A percentile compares a stretch with the other conserved stretches of the same genome.
Conservation (phyloP, 2,888 invertebrate species). For the Cylindroiulus punctatus region DNA sequence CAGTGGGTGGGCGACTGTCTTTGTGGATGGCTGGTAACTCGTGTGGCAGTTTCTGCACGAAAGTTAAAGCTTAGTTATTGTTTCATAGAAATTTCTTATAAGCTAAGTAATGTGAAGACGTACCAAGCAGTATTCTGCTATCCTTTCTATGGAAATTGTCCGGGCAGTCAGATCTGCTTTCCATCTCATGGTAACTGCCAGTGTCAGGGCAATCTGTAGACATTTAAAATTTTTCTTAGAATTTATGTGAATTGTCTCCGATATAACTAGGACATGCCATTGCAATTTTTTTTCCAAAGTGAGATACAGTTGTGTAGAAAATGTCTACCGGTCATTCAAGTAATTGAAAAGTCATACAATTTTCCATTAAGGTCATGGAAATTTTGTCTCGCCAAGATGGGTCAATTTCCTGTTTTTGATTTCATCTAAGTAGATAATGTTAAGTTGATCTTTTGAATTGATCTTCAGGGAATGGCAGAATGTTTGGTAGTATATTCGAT, state of each 20-base stretch:
- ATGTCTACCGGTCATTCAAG: too few species aligned
- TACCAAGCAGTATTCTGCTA: conserved; percentile 66
- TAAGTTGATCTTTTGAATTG: too few species aligned
- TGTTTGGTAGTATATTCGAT: too few species aligned
- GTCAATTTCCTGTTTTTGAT: too few species aligned
- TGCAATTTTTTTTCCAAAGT: too few species aligned
- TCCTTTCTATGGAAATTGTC: conserved; percentile 67
- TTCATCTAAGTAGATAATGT: too few species aligned
- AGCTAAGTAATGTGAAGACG: neutral
- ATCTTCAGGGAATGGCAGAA: too few species aligned
- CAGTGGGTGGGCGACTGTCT: conserved; percentile 62
- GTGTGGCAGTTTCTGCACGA: conserved; percentile 61
- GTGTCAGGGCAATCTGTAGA: conserved; percentile 63
- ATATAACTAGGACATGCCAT: too few species aligned
- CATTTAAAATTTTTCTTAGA: conserved; percentile 50
- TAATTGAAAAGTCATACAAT: too few species aligned
- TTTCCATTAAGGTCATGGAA: too few species aligned
- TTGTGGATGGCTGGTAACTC: conserved; percentile 63
- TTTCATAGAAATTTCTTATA: neutral
- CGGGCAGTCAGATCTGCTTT: conserved; percentile 65
- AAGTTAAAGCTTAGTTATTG: neutral
- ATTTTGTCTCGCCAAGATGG: too few species aligned
- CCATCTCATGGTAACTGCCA: conserved; percentile 63
- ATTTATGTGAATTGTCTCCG: neutral
- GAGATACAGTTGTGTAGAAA: too few species aligned